A percentile compares a stretch with the other conserved stretches of the same genome.
Evolutionary conservation across 2,888 invertebrate genomes (phyloP).

Genomic region (Digitonthophagus gazella): DNA sequence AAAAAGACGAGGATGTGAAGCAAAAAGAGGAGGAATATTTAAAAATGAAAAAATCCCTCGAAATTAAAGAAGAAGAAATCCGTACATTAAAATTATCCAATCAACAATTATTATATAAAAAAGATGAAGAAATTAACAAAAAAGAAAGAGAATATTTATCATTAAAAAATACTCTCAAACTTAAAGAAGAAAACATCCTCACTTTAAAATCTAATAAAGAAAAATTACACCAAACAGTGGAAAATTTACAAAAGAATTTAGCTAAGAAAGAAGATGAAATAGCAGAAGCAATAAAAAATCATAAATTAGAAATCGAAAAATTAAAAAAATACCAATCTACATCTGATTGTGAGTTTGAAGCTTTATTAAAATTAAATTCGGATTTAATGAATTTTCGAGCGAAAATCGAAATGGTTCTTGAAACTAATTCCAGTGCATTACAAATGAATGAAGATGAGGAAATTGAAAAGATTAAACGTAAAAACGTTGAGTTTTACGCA

Average conservation of each 20-base stretch:
- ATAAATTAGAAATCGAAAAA: constrained; percentile 19
- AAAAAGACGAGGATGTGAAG: no score
- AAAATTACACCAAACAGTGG: not conserved
- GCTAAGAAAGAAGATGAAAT: no score
- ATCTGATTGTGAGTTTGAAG: constrained; percentile 21
- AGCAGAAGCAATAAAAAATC: constrained; percentile 21
- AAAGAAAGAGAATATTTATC: no score
- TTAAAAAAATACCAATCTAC: constrained; percentile 20
- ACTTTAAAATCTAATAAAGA: not conserved
- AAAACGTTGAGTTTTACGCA: constrained; percentile 15
- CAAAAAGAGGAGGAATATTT: no score
- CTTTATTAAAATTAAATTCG: constrained; percentile 1
- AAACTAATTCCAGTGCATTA: not conserved
- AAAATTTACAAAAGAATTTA: not conserved
- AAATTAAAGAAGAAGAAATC: no score
- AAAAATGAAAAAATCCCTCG: no score
- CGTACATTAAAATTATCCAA: no score
- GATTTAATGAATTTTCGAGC: not conserved
- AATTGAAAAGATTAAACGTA: constrained; percentile 21
- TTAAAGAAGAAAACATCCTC: constrained; percentile 15
- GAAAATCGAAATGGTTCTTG: not conserved
- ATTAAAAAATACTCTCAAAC: no score
- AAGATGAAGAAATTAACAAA: no score
- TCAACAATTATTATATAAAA: no score
- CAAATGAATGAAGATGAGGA: constrained; percentile 17